Evolutionary conservation across 1,140 invertebrate genomes (phyloP), one percentile per base, ranked within the genome.

Genomic region (Polypedilum vanderplanki): DNA sequence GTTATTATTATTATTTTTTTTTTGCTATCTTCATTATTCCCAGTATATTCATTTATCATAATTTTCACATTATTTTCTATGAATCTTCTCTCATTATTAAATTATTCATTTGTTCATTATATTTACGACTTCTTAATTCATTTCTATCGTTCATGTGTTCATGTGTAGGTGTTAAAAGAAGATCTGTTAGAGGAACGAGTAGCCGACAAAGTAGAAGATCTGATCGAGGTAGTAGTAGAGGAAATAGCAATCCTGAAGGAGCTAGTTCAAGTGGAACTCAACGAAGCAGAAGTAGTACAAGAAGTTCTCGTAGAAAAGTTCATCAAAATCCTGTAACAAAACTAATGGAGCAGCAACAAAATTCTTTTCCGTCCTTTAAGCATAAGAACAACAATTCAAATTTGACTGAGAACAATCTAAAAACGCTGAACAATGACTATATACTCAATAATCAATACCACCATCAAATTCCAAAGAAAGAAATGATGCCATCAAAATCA

Each of bases 251-350:
- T 12, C 75, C 75, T 15, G 77, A 75, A 20, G 78, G 77, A 10
- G 78, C 80, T 73, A 79, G 79, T 74, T 78, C 77, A 79, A 74
- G 40, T 33, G 79, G 81, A 24, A 81, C 79, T 70, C 77, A 73
- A 75, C 82, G 79, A 81, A 83, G 76, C 79, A 80, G 81, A 7
- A 82, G 78, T 67, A 84, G 86, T 40, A 87, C 85, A 0, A 83
- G 88, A 40, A 85, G 86, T 33, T 89, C 88, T 0, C 84, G 86
- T 75, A 83, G 87, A 57, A 85, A 85, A 74, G 85, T 84, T 75
- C 83, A 87, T 40, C 88, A 88, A 79, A 90, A 88, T 79, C 90
- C 90, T 1, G 89, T 92, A 0, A 91, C 90, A 57, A 85, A 88
- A 73, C 84, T 92, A 22, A 87, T 92, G 77, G 88, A 91, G 17